Base-by-base conservation (phyloP, 2,888 invertebrate genomes). In the Chymomyza fuscimana region DNA sequence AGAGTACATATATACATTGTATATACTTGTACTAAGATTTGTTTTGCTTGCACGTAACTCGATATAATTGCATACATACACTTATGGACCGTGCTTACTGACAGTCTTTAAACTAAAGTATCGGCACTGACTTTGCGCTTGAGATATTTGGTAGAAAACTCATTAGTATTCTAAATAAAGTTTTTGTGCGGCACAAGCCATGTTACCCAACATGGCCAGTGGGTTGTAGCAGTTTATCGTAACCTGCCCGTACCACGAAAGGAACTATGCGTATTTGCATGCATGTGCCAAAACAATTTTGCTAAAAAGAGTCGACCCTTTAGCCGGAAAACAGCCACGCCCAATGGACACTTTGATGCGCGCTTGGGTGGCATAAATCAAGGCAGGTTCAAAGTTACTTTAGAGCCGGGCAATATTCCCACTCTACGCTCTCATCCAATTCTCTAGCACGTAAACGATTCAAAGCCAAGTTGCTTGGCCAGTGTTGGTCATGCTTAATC, bases 341-440 rank as follows among this genome's bases (percentile, higher is more conserved):
- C 15, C 22, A 84, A 86, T 83, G 86, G 88, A 84, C 83, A 83
- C 82, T 87, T 86, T 81, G 82, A 79, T 81, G 86, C 73, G 70
- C 84, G 74, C 82, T 86, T 85, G 86, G 73, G 73, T 84, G 83
- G 83, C 88, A 83, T 83, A 87, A 83, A 83, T 83, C 88, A 83
- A 87, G 81, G 83, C 40, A 46, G 40, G 40, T 46, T 46, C 40
- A 46, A 46, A 46, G 40, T 46, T 12, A 46, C 10, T 32, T 32
- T 46, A 46, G 4, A 10, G 12, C 40, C 40, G 40, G 6, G 12
- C 40, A 3, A 4, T 3, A 46, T 46, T 2, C 10, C 12, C 40
- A 46, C 4, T 46, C 12, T 12, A 4, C 2, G 12, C 40, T 12
- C 12, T 12, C 2, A 46, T 12, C 12, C 40, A 46, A 12, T 46